Conservation (phyloP, 2,113 vertebrate species). For the Azemiops feae region DNA sequence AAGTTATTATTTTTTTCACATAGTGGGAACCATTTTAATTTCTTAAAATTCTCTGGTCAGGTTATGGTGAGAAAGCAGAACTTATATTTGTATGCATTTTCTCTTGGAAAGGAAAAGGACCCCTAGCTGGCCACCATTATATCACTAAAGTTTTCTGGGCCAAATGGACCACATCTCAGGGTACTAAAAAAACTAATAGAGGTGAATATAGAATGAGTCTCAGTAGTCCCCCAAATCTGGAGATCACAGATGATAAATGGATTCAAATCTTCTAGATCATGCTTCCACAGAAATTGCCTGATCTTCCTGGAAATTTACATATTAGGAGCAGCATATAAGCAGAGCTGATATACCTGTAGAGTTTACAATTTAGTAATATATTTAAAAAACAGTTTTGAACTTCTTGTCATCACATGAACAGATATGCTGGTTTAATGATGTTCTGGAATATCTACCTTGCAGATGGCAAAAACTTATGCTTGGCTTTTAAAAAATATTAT, state of each 20-base stretch:
- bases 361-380: neutral
- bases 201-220: neutral
- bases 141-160: neutral
- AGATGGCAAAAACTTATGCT: neutral
- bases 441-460: neutral
- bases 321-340: neutral
- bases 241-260: neutral
- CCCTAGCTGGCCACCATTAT: neutral
- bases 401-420: neutral
- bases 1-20: neutral
- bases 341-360: neutral
- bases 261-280: neutral
- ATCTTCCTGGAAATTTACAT: neutral
- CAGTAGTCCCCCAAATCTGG: neutral
- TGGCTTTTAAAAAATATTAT: neutral
- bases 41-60: neutral
- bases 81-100: neutral
- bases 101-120: neutral
- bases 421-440: neutral
- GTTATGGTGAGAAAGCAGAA: neutral
- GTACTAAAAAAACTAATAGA: neutral
- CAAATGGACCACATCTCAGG: neutral
- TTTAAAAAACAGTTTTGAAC: neutral
- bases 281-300: neutral
- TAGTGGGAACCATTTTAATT: neutral